These are phyloP conservation scores for Caenorhabditis angaria DNA, from an alignment of 2,888 invertebrate genomes.

Conservation along the genomic window DNA sequence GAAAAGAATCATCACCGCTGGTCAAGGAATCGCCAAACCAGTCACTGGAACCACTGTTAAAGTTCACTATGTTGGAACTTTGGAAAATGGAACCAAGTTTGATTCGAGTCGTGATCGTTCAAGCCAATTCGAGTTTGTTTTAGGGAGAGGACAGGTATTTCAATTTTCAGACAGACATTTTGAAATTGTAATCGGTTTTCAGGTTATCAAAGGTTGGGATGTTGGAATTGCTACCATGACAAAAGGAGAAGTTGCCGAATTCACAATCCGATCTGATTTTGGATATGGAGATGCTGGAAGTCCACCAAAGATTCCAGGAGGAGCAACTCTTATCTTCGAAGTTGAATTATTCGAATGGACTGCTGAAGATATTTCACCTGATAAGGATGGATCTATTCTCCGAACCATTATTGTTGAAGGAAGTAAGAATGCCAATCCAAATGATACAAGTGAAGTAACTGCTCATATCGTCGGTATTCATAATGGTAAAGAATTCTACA, in stretches of 20 bases:
- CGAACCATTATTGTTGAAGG: conserved; percentile 80
- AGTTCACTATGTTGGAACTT: conserved; percentile 89
- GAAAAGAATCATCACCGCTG: conserved; percentile 81
- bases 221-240: conserved; percentile 92
- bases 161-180: conserved; percentile 1
- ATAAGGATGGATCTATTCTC: conserved; percentile 85
- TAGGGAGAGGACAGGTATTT: conserved; percentile 82
- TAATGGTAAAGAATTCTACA: conserved; percentile 81
- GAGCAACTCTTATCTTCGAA: conserved; percentile 88
- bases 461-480: conserved; percentile 82
- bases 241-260: conserved; percentile 79
- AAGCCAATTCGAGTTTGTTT: conserved; percentile 85
- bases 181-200: conserved; percentile 5
- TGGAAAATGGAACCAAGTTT: conserved; percentile 86
- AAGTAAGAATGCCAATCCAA: conserved; percentile 81
- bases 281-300: conserved; percentile 87
- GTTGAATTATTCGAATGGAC: conserved; percentile 73
- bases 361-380: conserved; percentile 85
- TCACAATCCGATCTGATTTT: conserved; percentile 88
- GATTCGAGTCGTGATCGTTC: conserved; percentile 88
- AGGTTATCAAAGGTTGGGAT: conserved; percentile 80
- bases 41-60: conserved; percentile 59
- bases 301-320: conserved; percentile 87
- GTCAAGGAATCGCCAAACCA: conserved; percentile 77
- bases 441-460: conserved; percentile 84